These are phyloP conservation scores for Protosalanx chinensis DNA, from an alignment of 2,797 vertebrate species.

Conservation along the genomic window DNA sequence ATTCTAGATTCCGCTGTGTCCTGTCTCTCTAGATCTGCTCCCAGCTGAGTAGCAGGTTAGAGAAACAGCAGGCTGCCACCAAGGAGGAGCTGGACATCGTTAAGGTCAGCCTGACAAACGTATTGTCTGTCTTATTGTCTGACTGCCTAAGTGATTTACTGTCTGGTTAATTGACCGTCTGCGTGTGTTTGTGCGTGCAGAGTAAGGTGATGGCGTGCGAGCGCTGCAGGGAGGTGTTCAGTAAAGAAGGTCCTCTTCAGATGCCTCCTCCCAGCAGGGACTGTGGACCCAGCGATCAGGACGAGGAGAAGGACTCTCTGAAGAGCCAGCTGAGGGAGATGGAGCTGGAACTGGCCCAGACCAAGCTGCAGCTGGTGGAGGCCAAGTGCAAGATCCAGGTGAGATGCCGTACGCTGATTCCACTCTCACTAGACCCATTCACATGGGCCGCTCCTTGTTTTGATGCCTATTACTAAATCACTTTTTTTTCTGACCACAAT, in stretches of 20 bases:
- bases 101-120: constrained; percentile 72
- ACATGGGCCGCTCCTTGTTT: too few species aligned
- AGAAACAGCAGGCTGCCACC: constrained; percentile 90
- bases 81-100: constrained; percentile 95
- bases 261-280: constrained; percentile 66
- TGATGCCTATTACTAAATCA: too few species aligned
- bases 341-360: constrained; percentile 97
- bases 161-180: neutral
- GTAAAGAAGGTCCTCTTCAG: constrained; percentile 84
- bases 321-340: constrained; percentile 92
- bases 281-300: constrained; percentile 67
- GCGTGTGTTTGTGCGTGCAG: constrained; percentile 51
- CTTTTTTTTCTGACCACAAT: neutral
- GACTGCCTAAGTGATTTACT: constrained; percentile 13
- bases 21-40: constrained; percentile 86
- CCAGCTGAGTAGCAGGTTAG: constrained; percentile 91
- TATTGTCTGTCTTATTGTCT: neutral
- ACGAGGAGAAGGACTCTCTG: constrained; percentile 92
- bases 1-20: neutral
- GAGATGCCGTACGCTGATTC: neutral
- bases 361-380: constrained; percentile 97
- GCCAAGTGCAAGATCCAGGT: constrained; percentile 99
- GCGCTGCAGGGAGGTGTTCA: constrained; percentile 91
- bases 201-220: constrained; percentile 93
- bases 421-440: too few species aligned